Base-by-base conservation (phyloP, 2,888 invertebrate species). In the Torymus tubicola region DNA sequence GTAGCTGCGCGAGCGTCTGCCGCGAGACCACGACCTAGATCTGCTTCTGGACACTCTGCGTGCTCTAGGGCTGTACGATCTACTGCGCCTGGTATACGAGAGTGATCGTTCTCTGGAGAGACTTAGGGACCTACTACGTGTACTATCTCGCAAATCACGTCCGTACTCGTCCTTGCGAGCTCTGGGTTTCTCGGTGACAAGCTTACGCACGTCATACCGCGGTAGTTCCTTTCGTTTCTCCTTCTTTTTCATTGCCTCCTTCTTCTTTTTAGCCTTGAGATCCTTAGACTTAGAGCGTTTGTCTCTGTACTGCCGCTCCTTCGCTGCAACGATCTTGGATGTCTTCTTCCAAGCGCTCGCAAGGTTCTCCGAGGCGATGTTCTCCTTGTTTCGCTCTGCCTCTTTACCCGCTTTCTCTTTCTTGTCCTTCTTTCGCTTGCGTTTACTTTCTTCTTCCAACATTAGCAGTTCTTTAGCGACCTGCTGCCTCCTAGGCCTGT, bases 141-240 rank as follows among this genome's bases (percentile, higher is more conserved):
- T 88, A 11, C 88, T 87, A 11, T 84, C 84, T 13, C 90, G 83
- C 2, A 95, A 92, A 90, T 96, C 96, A 13, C 96, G 92, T 0
- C 96, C 96, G 91, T 96, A 96, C 71, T 95, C 93, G 90, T 96
- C 96, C 90, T 95, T 96, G 75, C 93, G 92, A 55, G 93, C 92
- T 79, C 93, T 85, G 0, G 94, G 93, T 85, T 94, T 94, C 82
- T 95, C 95, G 5, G 94, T 93, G 11, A 97, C 95, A 57, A 97
- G 92, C 82, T 95, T 94, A 60, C 97, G 93, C 12, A 97, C 96
- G 91, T 96, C 95, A 89, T 97, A 97, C 2, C 97, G 93, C 86
- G 95, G 95, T 70, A 97, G 91, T 87, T 97, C 96, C 87, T 96
- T 95, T 16, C 96, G 93, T 87, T 95, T 96, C 75, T 93, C 93